A percentile compares a stretch with the other conserved stretches of the same genome.
Conservation (phyloP, 2,113 vertebrate genomes). For the Pangasianodon hypophthalmus region DNA sequence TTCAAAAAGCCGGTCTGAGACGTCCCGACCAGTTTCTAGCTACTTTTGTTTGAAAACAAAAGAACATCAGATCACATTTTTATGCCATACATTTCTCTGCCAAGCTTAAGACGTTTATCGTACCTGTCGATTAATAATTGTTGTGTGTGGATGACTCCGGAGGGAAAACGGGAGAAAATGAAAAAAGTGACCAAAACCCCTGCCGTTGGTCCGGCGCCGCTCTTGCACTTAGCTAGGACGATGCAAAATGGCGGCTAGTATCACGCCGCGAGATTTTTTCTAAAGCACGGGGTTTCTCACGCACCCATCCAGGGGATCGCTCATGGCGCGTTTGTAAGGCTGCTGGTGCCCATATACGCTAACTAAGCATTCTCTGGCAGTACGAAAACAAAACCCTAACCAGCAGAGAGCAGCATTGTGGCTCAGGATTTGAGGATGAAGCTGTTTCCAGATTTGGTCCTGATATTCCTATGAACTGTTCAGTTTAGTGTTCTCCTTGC, state of each 20-base stretch:
- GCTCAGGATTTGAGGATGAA: background rate
- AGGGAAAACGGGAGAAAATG: conserved; percentile 73
- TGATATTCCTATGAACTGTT: background rate
- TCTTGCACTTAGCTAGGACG: conserved; percentile 85
- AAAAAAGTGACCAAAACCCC: conserved; percentile 80
- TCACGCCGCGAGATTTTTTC: conserved; percentile 82
- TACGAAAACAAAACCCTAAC: background rate
- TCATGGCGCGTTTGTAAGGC: background rate
- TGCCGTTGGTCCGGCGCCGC: conserved; percentile 86
- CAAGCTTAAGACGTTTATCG: conserved; percentile 62
- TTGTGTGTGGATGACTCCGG: conserved; percentile 70
- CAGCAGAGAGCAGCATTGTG: conserved; percentile 17
- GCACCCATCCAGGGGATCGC: conserved; percentile 74
- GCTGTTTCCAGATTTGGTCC: background rate
- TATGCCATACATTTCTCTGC: conserved; percentile 51
- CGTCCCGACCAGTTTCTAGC: conserved; percentile 72
- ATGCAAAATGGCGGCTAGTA: conserved; percentile 97
- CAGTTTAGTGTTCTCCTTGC: background rate
- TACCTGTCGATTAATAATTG: conserved; percentile 77
- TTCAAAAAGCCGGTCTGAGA: conserved; percentile 82
- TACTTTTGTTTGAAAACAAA: conserved; percentile 75
- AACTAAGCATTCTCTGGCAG: background rate
- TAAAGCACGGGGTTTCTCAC: conserved; percentile 83
- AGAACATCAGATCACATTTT: conserved; percentile 53
- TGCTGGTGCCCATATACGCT: background rate